Conservation (phyloP, 2,113 vertebrate species). For the Gobiocypris rarus region DNA sequence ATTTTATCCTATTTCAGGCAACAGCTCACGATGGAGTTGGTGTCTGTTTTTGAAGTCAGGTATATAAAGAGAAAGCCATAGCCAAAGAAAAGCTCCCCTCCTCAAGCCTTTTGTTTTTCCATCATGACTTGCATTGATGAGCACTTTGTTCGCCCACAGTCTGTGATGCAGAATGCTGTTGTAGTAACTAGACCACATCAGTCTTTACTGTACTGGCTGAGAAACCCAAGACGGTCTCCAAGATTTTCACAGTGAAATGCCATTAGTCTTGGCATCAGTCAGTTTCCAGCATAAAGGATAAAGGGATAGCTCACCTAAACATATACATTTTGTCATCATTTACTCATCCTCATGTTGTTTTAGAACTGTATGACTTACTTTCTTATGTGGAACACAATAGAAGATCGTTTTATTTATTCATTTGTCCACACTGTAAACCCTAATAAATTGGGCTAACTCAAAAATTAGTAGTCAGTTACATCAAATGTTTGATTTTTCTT, state of each 20-base stretch:
- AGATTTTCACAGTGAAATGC: background rate
- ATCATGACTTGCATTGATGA: background rate
- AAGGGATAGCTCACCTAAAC: background rate
- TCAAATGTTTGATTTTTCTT: too few species aligned
- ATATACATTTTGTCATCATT: background rate
- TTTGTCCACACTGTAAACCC: background rate
- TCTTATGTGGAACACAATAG: background rate
- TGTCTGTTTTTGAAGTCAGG: constrained; percentile 46
- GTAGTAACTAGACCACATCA: constrained; percentile 23
- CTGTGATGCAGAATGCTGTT: constrained; percentile 6
- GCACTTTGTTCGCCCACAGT: constrained; percentile 18
- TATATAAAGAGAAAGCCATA: background rate
- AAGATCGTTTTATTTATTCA: background rate
- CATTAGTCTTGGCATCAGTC: background rate
- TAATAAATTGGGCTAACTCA: too few species aligned
- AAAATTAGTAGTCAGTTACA: too few species aligned
- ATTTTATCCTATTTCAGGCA: constrained; percentile 12
- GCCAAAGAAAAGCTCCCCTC: background rate
- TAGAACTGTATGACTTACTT: background rate
- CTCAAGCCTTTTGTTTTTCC: background rate
- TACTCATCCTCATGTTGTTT: background rate
- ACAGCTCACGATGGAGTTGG: constrained; percentile 5
- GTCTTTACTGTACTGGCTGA: constrained; percentile 15
- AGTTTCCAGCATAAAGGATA: background rate
- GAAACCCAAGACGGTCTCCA: constrained; percentile 1